Conservation (phyloP, 2,888 invertebrate genomes). For the Macaria notata region DNA sequence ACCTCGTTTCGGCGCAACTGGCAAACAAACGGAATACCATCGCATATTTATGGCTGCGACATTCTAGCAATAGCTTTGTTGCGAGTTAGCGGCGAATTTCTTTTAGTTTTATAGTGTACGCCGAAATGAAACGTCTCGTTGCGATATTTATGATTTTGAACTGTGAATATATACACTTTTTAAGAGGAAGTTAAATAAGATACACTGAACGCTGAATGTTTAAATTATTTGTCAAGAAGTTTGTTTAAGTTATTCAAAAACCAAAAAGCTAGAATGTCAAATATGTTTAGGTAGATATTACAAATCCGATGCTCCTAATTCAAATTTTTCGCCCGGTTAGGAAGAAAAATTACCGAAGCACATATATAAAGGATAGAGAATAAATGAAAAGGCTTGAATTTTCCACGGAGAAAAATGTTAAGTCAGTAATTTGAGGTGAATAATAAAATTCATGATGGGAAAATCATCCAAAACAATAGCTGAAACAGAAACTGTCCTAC, state of each 20-base stretch:
- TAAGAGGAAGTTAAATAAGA: too few relatives aligned
- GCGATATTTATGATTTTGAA: too few relatives aligned
- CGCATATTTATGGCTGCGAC: constrained; percentile 34
- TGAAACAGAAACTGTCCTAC: too few relatives aligned
- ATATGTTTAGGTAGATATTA: too few relatives aligned
- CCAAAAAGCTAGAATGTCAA: too few relatives aligned
- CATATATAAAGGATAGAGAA: constrained; percentile 62
- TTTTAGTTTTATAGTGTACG: constrained; percentile 24
- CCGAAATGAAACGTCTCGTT: too few relatives aligned
- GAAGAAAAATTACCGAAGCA: constrained; percentile 49
- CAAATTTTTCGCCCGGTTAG: too few relatives aligned
- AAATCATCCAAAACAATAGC: constrained; percentile 2
- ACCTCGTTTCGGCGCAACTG: constrained; percentile 26
- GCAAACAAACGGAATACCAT: constrained; percentile 30
- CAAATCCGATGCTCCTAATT: too few relatives aligned
- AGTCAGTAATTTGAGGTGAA: constrained; percentile 70
- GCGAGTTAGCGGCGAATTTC: constrained; percentile 31
- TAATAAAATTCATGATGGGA: constrained; percentile 62
- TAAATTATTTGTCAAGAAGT: too few relatives aligned
- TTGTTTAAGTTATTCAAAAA: too few relatives aligned
- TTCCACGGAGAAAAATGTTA: constrained; percentile 63
- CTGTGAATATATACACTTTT: too few relatives aligned
- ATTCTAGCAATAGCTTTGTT: constrained; percentile 31
- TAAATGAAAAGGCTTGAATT: constrained; percentile 67
- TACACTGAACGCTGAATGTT: too few relatives aligned